These are phyloP conservation scores for Spatula versicolor DNA, from an alignment of 2,797 vertebrate species.

Conservation along the genomic window DNA sequence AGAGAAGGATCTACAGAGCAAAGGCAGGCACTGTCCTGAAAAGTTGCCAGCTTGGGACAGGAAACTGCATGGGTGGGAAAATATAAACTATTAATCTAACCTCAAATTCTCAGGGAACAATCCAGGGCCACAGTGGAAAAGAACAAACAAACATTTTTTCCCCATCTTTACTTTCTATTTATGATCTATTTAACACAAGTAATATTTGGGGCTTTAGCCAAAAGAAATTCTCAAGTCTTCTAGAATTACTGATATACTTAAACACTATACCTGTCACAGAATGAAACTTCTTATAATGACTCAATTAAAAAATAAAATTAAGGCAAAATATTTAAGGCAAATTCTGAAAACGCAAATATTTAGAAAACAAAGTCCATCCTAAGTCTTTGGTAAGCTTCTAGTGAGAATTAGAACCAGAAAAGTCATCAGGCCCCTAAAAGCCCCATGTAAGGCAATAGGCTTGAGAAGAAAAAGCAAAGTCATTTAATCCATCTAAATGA, in stretches of 20 bases:
- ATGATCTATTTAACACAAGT: background rate
- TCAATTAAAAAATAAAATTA: background rate
- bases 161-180: background rate
- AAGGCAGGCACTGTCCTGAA: background rate
- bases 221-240: background rate
- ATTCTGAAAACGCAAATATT: background rate
- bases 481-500: background rate
- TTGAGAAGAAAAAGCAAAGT: background rate
- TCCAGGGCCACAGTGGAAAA: background rate
- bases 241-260: background rate
- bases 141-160: too few species aligned
- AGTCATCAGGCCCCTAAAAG: background rate
- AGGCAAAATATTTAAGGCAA: background rate
- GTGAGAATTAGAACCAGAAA: background rate
- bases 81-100: background rate
- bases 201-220: background rate
- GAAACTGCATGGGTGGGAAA: background rate
- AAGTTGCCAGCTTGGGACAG: background rate
- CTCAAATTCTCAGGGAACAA: background rate
- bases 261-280: background rate
- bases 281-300: background rate
- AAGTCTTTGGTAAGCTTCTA: background rate
- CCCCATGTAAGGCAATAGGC: rapidly evolving
- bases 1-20: background rate
- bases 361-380: background rate